Evolutionary conservation across 2,888 invertebrate species (phyloP), one percentile per base, ranked within the genome.

Genomic region (Drosophila mayaguana): DNA sequence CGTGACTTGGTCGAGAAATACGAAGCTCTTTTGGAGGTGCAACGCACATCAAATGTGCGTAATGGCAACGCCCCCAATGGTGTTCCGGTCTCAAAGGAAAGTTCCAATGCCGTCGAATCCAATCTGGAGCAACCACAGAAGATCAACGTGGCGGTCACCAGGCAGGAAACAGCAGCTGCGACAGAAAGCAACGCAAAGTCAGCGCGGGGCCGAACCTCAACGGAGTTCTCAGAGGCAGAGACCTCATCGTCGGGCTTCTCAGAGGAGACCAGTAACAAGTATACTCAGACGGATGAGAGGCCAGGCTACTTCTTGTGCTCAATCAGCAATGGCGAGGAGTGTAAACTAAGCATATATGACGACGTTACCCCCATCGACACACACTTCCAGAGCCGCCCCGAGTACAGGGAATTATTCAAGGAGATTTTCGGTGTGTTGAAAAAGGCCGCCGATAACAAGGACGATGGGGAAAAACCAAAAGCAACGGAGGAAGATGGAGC

Each of bases 341-440:
- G 96, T 91, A 96, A 96, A 80, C 96, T 97, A 91, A 97, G 96
- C 92, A 97, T 97, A 90, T 97, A 97, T 90, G 96, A 96, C 88
- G 96, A 96, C 90, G 96, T 94, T 57, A 96, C 95, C 88, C 96
- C 96, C 0, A 95, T 97, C 91, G 96, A 97, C 88, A 96, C 96
- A 78, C 95, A 96, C 61, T 97, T 97, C 94, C 95, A 96, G 20
- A 96, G 96, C 91, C 95, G 96, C 34, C 97, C 97, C 0, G 96
- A 97, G 89, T 97, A 97, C 91, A 94, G 96, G 5, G 96, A 96
- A 85, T 92, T 97, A 8, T 97, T 97, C 92, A 96, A 96, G 82
- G 97, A 97, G 92, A 97, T 97, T 71, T 97, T 97, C 91, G 95
- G 95, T 25, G 96, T 97, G 11, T 93, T 97, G 18, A 97, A 97